phyloP scores from a whole-genome alignment of 2,113 vertebrate genomes.

The Bos javanicus region DNA sequence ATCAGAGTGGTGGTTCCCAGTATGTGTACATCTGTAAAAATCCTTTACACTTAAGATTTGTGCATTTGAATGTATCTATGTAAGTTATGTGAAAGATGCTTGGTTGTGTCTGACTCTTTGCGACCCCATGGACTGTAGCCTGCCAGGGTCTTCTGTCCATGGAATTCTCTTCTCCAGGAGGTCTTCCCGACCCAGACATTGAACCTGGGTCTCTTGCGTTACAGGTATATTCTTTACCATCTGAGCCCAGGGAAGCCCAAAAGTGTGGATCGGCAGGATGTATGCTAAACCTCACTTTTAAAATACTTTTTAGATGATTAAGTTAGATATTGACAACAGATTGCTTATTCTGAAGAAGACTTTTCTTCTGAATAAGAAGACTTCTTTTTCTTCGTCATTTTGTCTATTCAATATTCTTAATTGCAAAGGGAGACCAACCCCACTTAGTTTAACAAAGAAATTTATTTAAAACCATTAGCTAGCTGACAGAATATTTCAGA shows the following conservation, averaged over 20 bases:
- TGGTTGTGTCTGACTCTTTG: neutral
- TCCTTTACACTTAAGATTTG: neutral
- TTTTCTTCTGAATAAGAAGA: neutral
- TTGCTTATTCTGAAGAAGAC: neutral
- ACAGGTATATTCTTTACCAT: neutral
- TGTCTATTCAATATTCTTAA: slow-evolving; percentile 15
- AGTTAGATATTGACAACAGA: neutral
- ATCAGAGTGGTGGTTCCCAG: neutral
- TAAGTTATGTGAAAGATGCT: neutral
- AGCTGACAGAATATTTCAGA: neutral
- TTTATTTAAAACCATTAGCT: neutral
- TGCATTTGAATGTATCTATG: neutral
- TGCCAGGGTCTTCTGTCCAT: neutral
- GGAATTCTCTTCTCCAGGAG: neutral
- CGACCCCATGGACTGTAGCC: neutral
- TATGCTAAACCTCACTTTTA: neutral
- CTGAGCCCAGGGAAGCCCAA: neutral
- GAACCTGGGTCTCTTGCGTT: neutral
- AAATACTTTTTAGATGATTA: neutral
- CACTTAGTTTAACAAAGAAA: neutral
- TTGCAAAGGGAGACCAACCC: neutral
- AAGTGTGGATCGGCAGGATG: neutral
- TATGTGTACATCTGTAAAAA: neutral
- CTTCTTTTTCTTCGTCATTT: neutral
- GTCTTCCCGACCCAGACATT: neutral